Percentiles rank a stretch among this genome's conserved stretches.
phyloP scores from a whole-genome alignment of 2,888 invertebrate genomes.

The Ligdia adustata region DNA sequence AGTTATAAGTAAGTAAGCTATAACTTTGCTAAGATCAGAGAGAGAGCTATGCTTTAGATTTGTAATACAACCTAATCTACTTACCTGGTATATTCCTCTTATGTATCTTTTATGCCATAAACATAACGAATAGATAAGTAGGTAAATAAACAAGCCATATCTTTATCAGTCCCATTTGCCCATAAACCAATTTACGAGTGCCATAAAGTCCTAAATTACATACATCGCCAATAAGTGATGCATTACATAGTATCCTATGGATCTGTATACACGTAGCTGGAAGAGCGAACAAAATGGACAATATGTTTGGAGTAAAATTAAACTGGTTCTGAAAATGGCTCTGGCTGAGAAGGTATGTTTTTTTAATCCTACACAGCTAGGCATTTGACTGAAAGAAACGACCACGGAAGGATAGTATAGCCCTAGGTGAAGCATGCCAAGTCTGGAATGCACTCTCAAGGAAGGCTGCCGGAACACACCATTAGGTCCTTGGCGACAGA shows the following conservation, averaged over 20 bases:
- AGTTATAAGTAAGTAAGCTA: too few species aligned
- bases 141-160: neutral
- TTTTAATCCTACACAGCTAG: neutral
- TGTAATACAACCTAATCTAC: too few species aligned
- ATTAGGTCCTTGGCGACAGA: too few species aligned
- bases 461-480: too few species aligned
- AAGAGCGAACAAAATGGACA: constrained; percentile 6
- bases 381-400: too few species aligned
- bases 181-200: constrained; percentile 9
- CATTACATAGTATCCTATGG: constrained; percentile 2
- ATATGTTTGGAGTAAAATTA: constrained; percentile 11
- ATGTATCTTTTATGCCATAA: too few species aligned
- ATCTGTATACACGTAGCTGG: neutral
- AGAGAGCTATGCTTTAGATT: too few species aligned
- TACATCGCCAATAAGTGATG: neutral
- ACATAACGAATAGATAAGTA: neutral
- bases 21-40: too few species aligned
- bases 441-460: too few species aligned
- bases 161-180: neutral
- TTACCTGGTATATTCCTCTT: too few species aligned
- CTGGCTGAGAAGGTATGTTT: constrained; percentile 20
- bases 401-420: too few species aligned
- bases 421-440: too few species aligned
- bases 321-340: constrained; percentile 15
- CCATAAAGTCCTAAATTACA: constrained; percentile 2